These are phyloP conservation scores for Nyleta sp. DNA, from an alignment of 2,888 invertebrate species.

Conservation along the genomic window DNA sequence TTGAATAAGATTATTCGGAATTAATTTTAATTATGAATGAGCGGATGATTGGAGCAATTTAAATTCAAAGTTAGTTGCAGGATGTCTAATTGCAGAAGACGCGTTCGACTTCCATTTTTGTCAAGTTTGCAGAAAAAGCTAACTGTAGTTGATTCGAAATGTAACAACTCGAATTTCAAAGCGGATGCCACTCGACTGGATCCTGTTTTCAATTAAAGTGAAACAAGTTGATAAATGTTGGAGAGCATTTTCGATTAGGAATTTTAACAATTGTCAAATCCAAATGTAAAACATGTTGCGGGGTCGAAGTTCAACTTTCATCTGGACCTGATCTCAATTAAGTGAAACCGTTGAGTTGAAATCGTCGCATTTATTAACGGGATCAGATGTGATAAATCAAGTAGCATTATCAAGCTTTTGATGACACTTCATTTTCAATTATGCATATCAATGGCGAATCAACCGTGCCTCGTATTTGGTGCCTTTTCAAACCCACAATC, in stretches of 20 bases:
- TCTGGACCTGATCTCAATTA: conserved; percentile 22
- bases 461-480: conserved; percentile 2
- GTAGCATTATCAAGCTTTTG: conserved; percentile 26
- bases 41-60: conserved; percentile 1
- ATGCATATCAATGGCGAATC: conserved; percentile 22
- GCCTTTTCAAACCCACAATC: conserved; percentile 14
- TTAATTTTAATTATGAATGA: conserved; percentile 17
- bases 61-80: not conserved
- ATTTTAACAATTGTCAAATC: no score
- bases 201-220: no score
- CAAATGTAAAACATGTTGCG: not conserved
- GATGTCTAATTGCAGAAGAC: not conserved
- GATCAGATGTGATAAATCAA: conserved; percentile 33
- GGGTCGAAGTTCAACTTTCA: not conserved
- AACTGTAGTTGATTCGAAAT: no score
- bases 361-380: conserved; percentile 33
- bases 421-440: conserved; percentile 28
- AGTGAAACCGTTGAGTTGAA: conserved; percentile 22
- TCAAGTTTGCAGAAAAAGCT: not conserved
- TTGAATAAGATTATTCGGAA: conserved; percentile 2
- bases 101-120: not conserved
- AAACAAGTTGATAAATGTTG: no score
- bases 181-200: no score
- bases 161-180: not conserved
- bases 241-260: no score